phyloP scores from a whole-genome alignment of 2,797 vertebrate species.

The Taenioides sp. region DNA sequence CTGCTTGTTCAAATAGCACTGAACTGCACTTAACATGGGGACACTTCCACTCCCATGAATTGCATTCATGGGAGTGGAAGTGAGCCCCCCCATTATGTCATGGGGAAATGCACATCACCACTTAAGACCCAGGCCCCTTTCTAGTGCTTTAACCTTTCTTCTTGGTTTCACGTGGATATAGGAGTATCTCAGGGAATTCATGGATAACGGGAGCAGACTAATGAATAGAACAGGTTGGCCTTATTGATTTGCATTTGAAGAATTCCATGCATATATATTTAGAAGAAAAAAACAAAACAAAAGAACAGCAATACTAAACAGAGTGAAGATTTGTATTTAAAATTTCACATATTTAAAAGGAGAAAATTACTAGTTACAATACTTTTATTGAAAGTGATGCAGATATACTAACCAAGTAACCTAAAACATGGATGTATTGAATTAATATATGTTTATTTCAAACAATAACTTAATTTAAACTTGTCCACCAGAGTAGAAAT shows the following conservation, averaged over 20 bases:
- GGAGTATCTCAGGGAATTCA: neutral
- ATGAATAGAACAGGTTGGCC: neutral
- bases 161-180: neutral
- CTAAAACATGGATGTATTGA: too few species aligned
- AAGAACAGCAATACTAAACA: neutral
- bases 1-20: constrained; percentile 66
- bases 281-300: neutral
- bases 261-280: neutral
- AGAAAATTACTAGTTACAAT: too few species aligned
- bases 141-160: neutral
- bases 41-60: constrained; percentile 36
- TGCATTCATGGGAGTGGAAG: too few species aligned
- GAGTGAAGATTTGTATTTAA: neutral
- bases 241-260: neutral
- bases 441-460: neutral
- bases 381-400: too few species aligned
- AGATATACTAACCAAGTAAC: too few species aligned
- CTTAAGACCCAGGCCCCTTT: neutral
- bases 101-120: constrained; percentile 13
- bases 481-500: too few species aligned
- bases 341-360: neutral
- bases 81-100: constrained; percentile 11
- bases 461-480: neutral
- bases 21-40: constrained; percentile 64
- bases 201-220: neutral